Evolutionary conservation across 2,888 invertebrate species (phyloP), one percentile per base, ranked within the genome.

Genomic region (Ditylenchus weischeri): DNA sequence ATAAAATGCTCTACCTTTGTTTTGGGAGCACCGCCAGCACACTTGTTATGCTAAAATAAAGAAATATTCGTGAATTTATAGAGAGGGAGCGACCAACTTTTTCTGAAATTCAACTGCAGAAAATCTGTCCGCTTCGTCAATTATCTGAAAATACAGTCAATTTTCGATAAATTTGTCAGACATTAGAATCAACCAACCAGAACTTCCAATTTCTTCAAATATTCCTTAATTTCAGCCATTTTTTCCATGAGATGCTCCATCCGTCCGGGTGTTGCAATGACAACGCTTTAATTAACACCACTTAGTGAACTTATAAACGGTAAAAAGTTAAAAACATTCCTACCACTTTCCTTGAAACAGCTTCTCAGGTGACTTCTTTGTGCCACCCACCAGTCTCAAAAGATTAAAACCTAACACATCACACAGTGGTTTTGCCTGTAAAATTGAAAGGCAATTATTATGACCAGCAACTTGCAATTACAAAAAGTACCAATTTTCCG

Each of bases 261-360:
- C 69, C 96, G 86, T 0, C 98, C 98, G 0, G 98, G 98, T 0
- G 98, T 98, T 65, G 92, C 92, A 59, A 96, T 89, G 7, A 94
- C 86, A 57, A 99, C 90, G 80, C 94, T 68, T 19, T 48, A 65
- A 19, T 36, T 18, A 7, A 5, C 18, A 54, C 29, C 29, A 5
- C 29, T 29, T 29, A 29, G 29, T n/a, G n/a, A n/a, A n/a, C n/a
- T n/a, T n/a, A n/a, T n/a, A 49, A 60, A 8, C 48, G 21, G 35
- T 29, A 47, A 19, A 36, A 69, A 48, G 47, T 19, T 35, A 62
- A 6, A 62, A 29, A 57, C 19, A 49, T n/a, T 19, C 65, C 10
- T 64, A 79, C 79, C 74, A 75, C 23, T 75, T 67, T 29, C 71
- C 72, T 63, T 77, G 73, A 68, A 80, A 71, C 62, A 68, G 23